These are phyloP conservation scores for Apostichopus japonicus DNA, from an alignment of 35 echinoderm and acorn worm species.

Conservation along the genomic window DNA sequence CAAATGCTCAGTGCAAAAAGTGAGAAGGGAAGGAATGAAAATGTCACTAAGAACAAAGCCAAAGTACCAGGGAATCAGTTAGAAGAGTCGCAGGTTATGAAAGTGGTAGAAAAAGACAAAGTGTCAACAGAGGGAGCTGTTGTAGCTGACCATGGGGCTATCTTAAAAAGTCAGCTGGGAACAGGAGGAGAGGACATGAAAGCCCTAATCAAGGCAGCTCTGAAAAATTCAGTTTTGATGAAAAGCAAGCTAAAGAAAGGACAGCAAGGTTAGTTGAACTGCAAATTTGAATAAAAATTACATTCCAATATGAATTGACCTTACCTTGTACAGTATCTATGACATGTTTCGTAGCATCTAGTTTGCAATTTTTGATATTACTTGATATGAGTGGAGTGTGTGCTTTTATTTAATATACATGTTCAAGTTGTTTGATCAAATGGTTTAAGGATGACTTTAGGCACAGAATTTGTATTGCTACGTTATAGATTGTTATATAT, in stretches of 20 bases:
- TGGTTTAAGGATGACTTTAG: too few species aligned
- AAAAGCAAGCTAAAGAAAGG: conserved; percentile 89
- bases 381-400: too few species aligned
- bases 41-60: background rate
- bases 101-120: background rate
- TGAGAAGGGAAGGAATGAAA: conserved; percentile 25
- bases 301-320: too few species aligned
- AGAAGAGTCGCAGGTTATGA: background rate
- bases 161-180: conserved; percentile 42
- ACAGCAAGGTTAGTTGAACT: conserved; percentile 45
- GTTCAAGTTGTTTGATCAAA: too few species aligned
- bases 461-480: too few species aligned
- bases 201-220: conserved; percentile 89
- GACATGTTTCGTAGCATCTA: too few species aligned
- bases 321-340: too few species aligned
- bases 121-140: background rate
- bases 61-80: background rate
- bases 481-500: too few species aligned
- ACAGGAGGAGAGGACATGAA: conserved; percentile 82
- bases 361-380: too few species aligned
- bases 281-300: too few species aligned
- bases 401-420: too few species aligned
- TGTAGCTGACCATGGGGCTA: background rate
- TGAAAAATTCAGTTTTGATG: conserved; percentile 79
- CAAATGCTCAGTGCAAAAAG: conserved; percentile 71